Base-by-base conservation (phyloP, 2,113 vertebrate genomes). In the Lucifuga dentata region DNA sequence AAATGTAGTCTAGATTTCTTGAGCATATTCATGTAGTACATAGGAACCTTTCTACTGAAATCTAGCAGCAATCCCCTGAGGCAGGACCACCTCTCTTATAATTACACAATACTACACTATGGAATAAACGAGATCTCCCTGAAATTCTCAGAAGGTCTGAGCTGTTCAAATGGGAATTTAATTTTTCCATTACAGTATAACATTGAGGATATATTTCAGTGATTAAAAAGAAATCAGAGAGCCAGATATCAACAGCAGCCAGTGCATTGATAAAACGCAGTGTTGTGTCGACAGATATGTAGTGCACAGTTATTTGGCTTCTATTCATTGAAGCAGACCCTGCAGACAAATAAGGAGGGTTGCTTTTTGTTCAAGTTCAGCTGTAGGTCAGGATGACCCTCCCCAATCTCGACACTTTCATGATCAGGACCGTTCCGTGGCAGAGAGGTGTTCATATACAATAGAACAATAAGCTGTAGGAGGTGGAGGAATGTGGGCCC, bases 1-100 rank as follows among this genome's bases (percentile, higher is more conserved):
- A 94, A 93, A 93, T 88, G 91, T 90, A 56, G 86, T 64, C 82
- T 81, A 86, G 92, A 91, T 95, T 95, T 95, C 95, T 93, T 90
- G 86, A 93, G 92, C 82, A 91, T 89, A 78, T 92, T 89, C 91
- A 85, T 88, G 92, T 93, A 89, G 92, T 89, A 87, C 84, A 81
- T 80, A 78, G 89, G 92, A 89, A 87, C 81, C 84, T 88, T 87
- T 85, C 41, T 80, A 49, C 65, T 80, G 61, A 83, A 88, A 73
- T 85, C 84, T 83, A 65, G 70, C 78, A 74, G 73, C 70, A 83
- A 86, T 85, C 85, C 82, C 90, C 86, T 2, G 62, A 79, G 88
- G 90, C 85, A 53, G 50, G 61, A 74, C 74, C 81, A 80, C 81
- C 75, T 73, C 74, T 76, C 49, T 69, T 87, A 88, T 88, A 92